A percentile compares a stretch with the other conserved stretches of the same genome.
Evolutionary conservation across 2,113 vertebrate genomes (phyloP).

Genomic region (Progne subis): DNA sequence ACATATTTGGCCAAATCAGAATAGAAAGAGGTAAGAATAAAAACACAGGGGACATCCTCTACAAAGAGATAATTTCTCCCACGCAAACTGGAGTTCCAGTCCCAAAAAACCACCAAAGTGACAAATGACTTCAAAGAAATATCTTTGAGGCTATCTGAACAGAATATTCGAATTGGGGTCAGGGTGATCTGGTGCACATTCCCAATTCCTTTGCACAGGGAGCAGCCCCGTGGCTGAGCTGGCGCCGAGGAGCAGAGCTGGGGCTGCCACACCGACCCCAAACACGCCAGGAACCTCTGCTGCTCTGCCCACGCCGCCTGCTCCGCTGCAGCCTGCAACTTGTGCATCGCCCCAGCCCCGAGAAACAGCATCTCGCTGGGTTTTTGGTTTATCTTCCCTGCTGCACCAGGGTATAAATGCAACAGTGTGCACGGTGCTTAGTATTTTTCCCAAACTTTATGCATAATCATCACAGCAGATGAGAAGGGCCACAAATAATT

Average conservation of each 20-base stretch:
- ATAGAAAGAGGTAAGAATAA: background rate
- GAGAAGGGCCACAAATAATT: background rate
- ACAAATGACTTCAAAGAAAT: background rate
- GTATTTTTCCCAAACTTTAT: background rate
- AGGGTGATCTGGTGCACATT: too few species aligned
- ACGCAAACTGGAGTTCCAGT: background rate
- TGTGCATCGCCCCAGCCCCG: background rate
- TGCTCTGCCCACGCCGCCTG: too few species aligned
- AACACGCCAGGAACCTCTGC: too few species aligned
- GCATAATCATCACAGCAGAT: background rate
- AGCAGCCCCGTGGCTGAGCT: too few species aligned
- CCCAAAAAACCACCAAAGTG: background rate
- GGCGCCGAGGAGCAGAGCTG: background rate
- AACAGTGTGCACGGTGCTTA: background rate
- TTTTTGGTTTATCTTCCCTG: background rate
- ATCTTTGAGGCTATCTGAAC: background rate
- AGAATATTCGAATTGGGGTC: too few species aligned
- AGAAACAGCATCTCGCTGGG: background rate
- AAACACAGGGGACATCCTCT: background rate
- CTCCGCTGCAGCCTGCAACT: too few species aligned
- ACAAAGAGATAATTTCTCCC: background rate
- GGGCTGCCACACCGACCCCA: too few species aligned
- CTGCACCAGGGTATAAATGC: background rate
- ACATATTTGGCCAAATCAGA: background rate
- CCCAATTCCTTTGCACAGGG: too few species aligned